These are phyloP conservation scores for Morone saxatilis DNA, from an alignment of 2,113 vertebrate genomes.

Conservation along the genomic window DNA sequence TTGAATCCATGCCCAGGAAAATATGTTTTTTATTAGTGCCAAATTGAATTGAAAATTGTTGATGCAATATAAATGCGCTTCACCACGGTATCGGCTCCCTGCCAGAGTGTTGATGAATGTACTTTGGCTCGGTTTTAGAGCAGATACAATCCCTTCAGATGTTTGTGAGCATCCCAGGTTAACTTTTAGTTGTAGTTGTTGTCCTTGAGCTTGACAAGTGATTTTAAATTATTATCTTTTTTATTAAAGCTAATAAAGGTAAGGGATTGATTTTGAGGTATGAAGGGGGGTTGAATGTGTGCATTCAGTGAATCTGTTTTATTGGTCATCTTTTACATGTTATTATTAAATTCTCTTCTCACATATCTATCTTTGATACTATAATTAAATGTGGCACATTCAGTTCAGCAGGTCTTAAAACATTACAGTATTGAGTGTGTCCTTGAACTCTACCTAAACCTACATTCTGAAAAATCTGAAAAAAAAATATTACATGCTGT, in stretches of 20 bases:
- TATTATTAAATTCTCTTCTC: not conserved
- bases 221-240: conserved; percentile 54
- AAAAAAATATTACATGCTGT: conserved; percentile 20
- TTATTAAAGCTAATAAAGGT: conserved; percentile 32
- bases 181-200: conserved; percentile 39
- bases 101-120: conserved; percentile 74
- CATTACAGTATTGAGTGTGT: too few species aligned
- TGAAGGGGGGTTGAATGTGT: not conserved
- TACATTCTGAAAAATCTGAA: conserved; percentile 18
- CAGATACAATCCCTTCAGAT: conserved; percentile 43
- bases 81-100: conserved; percentile 35
- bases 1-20: conserved; percentile 74
- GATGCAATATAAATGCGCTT: conserved; percentile 74
- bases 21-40: conserved; percentile 74
- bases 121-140: conserved; percentile 55
- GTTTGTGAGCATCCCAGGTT: conserved; percentile 38
- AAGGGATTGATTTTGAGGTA: conserved; percentile 6
- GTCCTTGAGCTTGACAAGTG: conserved; percentile 63
- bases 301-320: not conserved
- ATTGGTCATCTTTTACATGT: not conserved
- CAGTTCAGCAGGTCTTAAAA: not conserved
- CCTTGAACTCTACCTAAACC: conserved; percentile 16
- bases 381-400: not conserved
- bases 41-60: conserved; percentile 79
- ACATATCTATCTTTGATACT: not conserved